Percentiles rank a stretch among this genome's conserved stretches.
Conservation (phyloP, 2,113 vertebrate genomes). For the Sphyrna mokarran region DNA sequence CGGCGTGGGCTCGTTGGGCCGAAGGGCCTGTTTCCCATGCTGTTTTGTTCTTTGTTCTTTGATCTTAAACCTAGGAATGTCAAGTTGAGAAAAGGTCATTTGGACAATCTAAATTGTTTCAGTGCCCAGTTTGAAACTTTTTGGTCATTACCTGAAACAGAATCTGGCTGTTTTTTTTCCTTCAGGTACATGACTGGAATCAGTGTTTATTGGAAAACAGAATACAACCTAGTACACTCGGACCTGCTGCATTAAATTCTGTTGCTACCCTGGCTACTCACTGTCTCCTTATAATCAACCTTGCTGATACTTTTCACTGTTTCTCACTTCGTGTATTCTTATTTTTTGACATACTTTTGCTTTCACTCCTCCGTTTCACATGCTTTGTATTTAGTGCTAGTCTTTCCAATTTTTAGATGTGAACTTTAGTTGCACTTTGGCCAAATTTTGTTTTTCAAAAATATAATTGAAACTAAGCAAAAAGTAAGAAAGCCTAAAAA, state of each 20-base stretch:
- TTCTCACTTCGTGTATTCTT: neutral
- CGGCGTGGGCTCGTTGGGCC: too few relatives aligned
- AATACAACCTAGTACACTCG: too few relatives aligned
- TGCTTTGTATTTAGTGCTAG: neutral
- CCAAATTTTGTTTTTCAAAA: too few relatives aligned
- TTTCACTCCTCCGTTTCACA: neutral
- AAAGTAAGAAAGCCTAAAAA: neutral
- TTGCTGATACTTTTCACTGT: neutral
- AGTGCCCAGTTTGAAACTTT: neutral
- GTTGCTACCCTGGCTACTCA: neutral
- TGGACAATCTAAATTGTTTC: neutral
- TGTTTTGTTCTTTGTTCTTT: too few relatives aligned
- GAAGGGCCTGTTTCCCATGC: too few relatives aligned
- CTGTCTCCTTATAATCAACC: neutral
- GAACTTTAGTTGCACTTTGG: too few relatives aligned
- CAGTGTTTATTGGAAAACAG: neutral
- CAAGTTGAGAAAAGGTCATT: neutral
- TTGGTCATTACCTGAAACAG: neutral
- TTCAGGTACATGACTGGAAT: too few relatives aligned
- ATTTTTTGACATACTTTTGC: neutral
- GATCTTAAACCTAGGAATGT: neutral
- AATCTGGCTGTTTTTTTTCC: neutral
- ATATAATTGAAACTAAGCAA: neutral
- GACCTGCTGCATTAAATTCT: neutral
- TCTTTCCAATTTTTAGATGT: neutral